Conservation (phyloP, 2,888 invertebrate genomes). For the Eupithecia subumbrata region DNA sequence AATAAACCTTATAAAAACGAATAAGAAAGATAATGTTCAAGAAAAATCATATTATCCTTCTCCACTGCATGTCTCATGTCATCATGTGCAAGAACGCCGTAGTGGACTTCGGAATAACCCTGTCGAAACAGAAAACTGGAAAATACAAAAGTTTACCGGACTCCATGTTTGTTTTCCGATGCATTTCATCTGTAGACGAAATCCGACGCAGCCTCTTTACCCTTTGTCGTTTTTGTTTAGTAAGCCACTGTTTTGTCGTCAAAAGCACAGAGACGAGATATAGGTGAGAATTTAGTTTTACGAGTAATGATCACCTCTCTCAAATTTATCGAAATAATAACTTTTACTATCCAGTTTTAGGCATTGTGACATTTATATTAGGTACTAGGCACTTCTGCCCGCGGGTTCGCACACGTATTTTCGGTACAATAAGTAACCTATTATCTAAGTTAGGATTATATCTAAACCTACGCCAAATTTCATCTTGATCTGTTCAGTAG, state of each 20-base stretch:
- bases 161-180: conserved; percentile 63
- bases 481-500: no score
- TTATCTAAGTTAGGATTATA: no score
- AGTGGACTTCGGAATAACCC: conserved; percentile 72
- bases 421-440: no score
- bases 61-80: neutral
- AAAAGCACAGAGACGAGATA: neutral
- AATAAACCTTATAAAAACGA: no score
- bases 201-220: conserved; percentile 41
- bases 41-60: neutral
- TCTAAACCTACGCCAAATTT: no score
- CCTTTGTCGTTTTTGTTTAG: neutral
- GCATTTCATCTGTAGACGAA: conserved; percentile 47
- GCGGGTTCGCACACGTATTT: no score
- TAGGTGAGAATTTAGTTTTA: no score
- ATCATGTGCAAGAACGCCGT: conserved; percentile 55
- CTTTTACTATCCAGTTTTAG: no score
- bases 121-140: conserved; percentile 72
- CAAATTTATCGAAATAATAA: no score
- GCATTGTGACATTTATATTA: no score
- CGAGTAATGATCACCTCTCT: no score
- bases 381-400: no score
- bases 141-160: conserved; percentile 75
- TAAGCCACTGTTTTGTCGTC: conserved; percentile 6
- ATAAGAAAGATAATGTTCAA: neutral